Conservation (phyloP, 2,888 invertebrate genomes). For the Deladenus siricidicola region DNA sequence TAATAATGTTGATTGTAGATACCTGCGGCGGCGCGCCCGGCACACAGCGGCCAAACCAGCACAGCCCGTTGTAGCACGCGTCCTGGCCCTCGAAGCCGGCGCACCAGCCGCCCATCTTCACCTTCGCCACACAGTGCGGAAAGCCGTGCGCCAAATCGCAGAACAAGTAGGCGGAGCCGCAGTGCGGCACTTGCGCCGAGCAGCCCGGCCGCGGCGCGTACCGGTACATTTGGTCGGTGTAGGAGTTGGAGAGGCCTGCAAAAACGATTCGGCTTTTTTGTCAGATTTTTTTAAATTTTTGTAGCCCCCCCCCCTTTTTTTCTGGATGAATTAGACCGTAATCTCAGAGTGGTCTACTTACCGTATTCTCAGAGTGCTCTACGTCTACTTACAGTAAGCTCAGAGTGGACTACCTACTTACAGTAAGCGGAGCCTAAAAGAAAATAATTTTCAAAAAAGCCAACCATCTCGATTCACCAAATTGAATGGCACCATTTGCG, state of each 20-base stretch:
- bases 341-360: no score
- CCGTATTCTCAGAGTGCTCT: no score
- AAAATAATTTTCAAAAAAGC: slow-evolving; percentile 21
- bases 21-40: slow-evolving; percentile 38
- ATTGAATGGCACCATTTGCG: slow-evolving; percentile 49
- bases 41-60: slow-evolving; percentile 48
- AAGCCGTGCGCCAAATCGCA: slow-evolving; percentile 45
- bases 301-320: no score
- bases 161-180: slow-evolving; percentile 50
- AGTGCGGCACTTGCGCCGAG: slow-evolving; percentile 39
- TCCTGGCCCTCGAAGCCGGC: slow-evolving; percentile 46
- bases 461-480: slow-evolving; percentile 46
- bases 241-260: slow-evolving; percentile 46
- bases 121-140: slow-evolving; percentile 51
- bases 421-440: no score
- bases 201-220: slow-evolving; percentile 51
- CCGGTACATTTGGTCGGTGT: slow-evolving; percentile 51
- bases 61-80: slow-evolving; percentile 45
- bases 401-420: no score
- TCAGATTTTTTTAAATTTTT: no score
- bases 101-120: slow-evolving; percentile 45
- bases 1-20: no score
- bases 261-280: background rate
- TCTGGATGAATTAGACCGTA: no score
- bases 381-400: no score